Conservation (phyloP, 2,797 vertebrate species). For the Pitangus sulphuratus region DNA sequence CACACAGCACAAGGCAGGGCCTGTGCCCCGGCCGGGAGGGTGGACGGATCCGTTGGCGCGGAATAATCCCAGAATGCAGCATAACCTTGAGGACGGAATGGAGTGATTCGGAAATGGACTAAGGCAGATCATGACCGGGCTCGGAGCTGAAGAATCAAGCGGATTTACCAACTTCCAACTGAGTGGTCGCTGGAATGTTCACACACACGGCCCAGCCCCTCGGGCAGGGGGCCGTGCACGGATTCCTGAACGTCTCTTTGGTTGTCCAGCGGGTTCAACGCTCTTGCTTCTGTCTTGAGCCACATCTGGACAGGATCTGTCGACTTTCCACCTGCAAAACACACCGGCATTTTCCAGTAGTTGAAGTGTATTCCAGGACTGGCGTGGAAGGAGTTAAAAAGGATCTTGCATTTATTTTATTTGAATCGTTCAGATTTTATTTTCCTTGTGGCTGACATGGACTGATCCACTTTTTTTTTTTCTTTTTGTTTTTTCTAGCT, state of each 20-base stretch:
- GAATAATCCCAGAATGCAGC: constrained; percentile 58
- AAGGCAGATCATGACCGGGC: constrained; percentile 56
- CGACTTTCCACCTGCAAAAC: constrained; percentile 1
- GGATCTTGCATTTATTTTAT: background rate
- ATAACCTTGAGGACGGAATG: constrained; percentile 40
- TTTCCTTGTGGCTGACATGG: constrained; percentile 35
- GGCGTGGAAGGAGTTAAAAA: constrained; percentile 42
- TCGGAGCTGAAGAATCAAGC: constrained; percentile 22
- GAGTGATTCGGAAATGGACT: constrained; percentile 54
- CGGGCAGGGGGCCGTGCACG: background rate
- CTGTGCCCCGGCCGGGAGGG: constrained; percentile 16
- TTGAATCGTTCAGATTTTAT: constrained; percentile 41
- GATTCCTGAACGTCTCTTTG: background rate
- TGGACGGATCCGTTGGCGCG: constrained; percentile 21
- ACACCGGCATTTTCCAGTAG: background rate
- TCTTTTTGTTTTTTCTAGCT: background rate
- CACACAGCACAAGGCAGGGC: background rate
- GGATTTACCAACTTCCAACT: background rate
- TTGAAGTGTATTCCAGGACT: background rate
- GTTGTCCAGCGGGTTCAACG: constrained; percentile 12
- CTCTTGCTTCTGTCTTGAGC: background rate
- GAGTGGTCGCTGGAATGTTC: constrained; percentile 23
- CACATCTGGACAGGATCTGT: constrained; percentile 17
- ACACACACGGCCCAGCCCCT: background rate
- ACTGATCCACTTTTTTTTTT: background rate